Evolutionary conservation across 1,140 invertebrate genomes (phyloP), one percentile per base, ranked within the genome.

Genomic region (Thrips palmi): DNA sequence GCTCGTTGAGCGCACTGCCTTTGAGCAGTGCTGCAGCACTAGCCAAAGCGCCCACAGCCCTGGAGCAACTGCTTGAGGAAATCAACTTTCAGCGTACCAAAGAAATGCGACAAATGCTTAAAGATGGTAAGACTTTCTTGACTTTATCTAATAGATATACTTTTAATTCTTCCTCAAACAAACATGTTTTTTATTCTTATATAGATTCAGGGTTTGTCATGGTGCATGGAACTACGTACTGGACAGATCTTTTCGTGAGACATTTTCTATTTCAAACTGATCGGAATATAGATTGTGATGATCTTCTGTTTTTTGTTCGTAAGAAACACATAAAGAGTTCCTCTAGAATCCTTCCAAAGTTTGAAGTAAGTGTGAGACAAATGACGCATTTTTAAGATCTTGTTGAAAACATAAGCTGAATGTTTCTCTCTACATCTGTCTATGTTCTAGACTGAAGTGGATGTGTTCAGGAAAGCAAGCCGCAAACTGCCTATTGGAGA

Each of bases 401-500:
- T 15, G 18, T 34, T 18, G 4, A 5, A 8, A 5, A 15, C 8
- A 5, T 14, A 10, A 20, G 8, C 6, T 5, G 7, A 14, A 6
- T 20, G n/a, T 15, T 15, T 15, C 22, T 22, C 2, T n/a, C 2
- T 22, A 22, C 22, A 20, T 22, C 11, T 36, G 14, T 22, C 15
- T 47, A 52, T 40, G 42, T 60, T 61, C 45, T 59, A 86, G 76
- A 87, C 86, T 46, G 82, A 88, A 55, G 83, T 96, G 40, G 85
- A 93, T 60, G 83, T 97, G 19, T 96, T 91, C 65, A 74, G 93
- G 37, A 86, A 92, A 60, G 88, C 96, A 60, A 94, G 89, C 49
- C 82, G 87, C 55, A 94, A 94, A 56, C 62, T 96, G 49, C 93
- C 93, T 21, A 82, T 88, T 47, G 85, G 86, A 36, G 91, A 97